A percentile compares a stretch with the other conserved stretches of the same genome.
These are phyloP conservation scores for Aphis craccivora DNA, from an alignment of 1,140 invertebrate species.

Conservation along the genomic window DNA sequence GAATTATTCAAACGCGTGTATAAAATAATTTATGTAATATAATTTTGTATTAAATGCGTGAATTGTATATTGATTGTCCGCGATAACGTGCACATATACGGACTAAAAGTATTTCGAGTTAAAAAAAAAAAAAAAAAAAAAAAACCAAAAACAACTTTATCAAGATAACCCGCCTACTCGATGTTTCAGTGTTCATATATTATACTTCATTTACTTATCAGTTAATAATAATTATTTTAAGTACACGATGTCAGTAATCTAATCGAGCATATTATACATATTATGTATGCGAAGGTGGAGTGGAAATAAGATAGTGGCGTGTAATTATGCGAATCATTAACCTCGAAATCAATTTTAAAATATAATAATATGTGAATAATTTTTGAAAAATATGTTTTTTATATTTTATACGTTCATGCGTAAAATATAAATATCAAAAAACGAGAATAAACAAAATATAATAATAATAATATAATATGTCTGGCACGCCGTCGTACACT, in stretches of 20 bases:
- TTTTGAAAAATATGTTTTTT: not conserved
- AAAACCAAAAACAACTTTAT: not conserved
- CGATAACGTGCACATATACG: slow-evolving; percentile 9
- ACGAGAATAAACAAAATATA: no score
- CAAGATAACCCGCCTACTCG: slow-evolving; percentile 21
- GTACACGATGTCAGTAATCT: not conserved
- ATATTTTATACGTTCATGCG: not conserved
- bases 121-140: not conserved
- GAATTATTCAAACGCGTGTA: not conserved
- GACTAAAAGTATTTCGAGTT: not conserved
- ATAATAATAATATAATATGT: not conserved
- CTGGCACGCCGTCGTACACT: not conserved
- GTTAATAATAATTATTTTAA: slow-evolving; percentile 23
- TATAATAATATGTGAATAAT: not conserved
- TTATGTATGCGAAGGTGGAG: not conserved
- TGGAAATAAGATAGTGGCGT: not conserved
- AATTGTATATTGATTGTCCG: slow-evolving; percentile 25
- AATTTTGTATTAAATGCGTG: slow-evolving; percentile 38
- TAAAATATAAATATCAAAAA: not conserved
- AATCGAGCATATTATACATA: not conserved
- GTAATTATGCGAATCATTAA: slow-evolving; percentile 42
- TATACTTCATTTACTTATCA: slow-evolving; percentile 19
- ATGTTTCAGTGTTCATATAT: not conserved
- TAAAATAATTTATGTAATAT: not conserved
- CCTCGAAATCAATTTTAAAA: slow-evolving; percentile 21